Evolutionary conservation across 2,888 invertebrate species (phyloP), one percentile per base, ranked within the genome.

Genomic region (Encarsia formosa): DNA sequence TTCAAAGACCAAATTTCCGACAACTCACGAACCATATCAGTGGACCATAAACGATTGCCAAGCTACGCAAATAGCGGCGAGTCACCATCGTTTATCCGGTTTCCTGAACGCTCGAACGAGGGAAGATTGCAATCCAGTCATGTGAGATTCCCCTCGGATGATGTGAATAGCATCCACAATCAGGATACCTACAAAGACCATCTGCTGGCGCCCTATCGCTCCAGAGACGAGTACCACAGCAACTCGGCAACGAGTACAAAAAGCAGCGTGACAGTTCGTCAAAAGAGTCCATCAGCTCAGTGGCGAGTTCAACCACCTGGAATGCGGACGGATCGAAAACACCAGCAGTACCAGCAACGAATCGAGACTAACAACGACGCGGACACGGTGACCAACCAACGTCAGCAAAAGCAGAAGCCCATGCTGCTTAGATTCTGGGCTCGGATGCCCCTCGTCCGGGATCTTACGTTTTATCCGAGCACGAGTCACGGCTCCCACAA

Each of bases 151-250:
- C 69, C 69, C 0, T 65, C 65, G 5, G 67, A 67, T 19, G 67
- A 69, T 13, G 66, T 65, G 2, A 73, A 73, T 58, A 71, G 71
- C 48, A 70, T 71, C 49, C 68, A 69, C 51, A 61, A 56, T 18
- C 59, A 58, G 13, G 63, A 64, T 26, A 61, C 57, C 18, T 66
- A 65, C 47, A 71, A 71, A 44, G 64, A 68, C 5, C 60, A 62
- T n/a, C 51, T 51, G n/a, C 49, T 45, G 9, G 41, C 59, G 26
- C 59, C 63, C 0, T 63, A 64, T 37, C 40, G 50, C 2, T 54
- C 47, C 5, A 39, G 54, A 19, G 60, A 62, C 6, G 59, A 61
- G 3, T 40, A 41, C n/a, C 37, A 11, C 16, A 34, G n/a, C 23
- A 23, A 29, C 23, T 38, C 39, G 16, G 42, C 57, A 3, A 41